These are phyloP conservation scores for Drosophila punjabiensis DNA, from an alignment of 1,140 invertebrate species.

Conservation along the genomic window DNA sequence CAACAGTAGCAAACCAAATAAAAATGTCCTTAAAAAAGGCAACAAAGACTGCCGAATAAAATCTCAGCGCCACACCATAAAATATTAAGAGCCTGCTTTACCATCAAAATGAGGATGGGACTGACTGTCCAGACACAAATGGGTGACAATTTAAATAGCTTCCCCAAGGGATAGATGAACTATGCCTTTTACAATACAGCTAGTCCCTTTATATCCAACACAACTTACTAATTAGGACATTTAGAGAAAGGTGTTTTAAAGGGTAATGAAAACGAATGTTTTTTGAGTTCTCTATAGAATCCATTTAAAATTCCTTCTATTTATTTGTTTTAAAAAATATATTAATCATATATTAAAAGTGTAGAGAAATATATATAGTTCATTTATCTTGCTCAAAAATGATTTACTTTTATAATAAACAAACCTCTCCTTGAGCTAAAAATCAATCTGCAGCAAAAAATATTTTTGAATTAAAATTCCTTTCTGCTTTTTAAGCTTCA, in stretches of 20 bases:
- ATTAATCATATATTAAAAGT: no score
- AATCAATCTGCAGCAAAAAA: neutral
- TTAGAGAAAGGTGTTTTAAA: neutral
- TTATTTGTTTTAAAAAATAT: no score
- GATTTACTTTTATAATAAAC: neutral
- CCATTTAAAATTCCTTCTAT: no score
- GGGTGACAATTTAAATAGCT: conserved; percentile 59
- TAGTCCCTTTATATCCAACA: neutral
- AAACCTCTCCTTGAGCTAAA: neutral
- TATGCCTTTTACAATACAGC: neutral
- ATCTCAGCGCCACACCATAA: conserved; percentile 66
- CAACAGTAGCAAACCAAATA: conserved; percentile 70
- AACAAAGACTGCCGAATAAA: conserved; percentile 40
- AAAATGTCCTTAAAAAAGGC: conserved; percentile 45
- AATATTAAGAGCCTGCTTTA: conserved; percentile 72
- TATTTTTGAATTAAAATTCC: neutral
- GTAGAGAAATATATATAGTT: no score
- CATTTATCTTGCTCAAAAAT: no score
- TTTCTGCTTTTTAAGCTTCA: neutral
- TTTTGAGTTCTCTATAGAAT: no score
- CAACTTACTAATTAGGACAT: neutral
- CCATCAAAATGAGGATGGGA: conserved; percentile 15
- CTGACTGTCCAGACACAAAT: no score
- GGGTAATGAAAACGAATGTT: no score
- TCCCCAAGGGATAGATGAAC: neutral